A percentile compares a stretch with the other conserved stretches of the same genome.
phyloP scores from a whole-genome alignment of 2,113 vertebrate genomes.

The Alethe castanea region DNA sequence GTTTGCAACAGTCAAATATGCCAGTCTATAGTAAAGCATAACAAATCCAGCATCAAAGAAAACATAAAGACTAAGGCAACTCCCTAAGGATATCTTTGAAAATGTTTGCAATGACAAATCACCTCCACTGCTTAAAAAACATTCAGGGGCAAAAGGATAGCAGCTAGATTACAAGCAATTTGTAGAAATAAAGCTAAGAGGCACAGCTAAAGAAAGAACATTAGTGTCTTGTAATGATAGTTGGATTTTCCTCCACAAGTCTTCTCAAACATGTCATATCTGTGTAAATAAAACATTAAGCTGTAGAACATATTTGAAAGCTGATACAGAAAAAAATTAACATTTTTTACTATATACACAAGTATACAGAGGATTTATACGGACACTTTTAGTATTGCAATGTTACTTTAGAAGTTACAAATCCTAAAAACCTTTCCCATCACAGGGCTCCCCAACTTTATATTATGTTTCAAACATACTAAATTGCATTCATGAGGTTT shows the following conservation, averaged over 20 bases:
- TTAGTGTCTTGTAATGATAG: neutral
- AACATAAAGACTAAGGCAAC: neutral
- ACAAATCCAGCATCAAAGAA: neutral
- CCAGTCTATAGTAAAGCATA: neutral
- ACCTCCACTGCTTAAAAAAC: neutral
- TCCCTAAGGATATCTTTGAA: neutral
- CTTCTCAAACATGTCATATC: neutral
- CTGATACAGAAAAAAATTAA: neutral
- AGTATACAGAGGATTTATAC: neutral
- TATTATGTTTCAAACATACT: neutral
- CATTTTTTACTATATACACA: neutral
- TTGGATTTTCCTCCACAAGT: neutral
- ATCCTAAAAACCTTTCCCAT: neutral
- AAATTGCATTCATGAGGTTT: neutral
- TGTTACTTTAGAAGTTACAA: neutral
- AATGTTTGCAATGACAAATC: neutral
- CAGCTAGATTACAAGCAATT: neutral
- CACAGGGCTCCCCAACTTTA: neutral
- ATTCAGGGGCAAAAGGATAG: neutral
- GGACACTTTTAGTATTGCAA: neutral
- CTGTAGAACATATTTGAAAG: neutral
- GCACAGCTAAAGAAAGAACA: neutral
- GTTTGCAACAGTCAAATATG: neutral
- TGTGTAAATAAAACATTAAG: neutral
- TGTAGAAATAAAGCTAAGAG: neutral